Evolutionary conservation across 1,140 invertebrate species (phyloP), one percentile per base, ranked within the genome.

Genomic region (Aphidius ervi): DNA sequence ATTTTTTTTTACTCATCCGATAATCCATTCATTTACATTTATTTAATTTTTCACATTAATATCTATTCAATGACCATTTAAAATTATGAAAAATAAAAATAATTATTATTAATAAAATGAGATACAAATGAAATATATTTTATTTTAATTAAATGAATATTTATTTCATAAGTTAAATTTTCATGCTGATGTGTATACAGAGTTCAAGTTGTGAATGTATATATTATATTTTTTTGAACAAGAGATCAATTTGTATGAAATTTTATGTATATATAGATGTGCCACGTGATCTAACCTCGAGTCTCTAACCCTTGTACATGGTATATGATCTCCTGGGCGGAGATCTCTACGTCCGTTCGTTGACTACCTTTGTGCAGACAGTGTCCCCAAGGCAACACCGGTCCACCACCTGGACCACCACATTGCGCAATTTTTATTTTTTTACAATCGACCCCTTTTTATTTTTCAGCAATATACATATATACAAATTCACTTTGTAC

Each of bases 281-380:
- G 68, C 66, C 70, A 70, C 72, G 70, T 73, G 70, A 62, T 66
- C 65, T 70, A 74, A 74, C 73, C 71, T 70, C 73, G 23, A 31
- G 23, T 31, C 2, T 31, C 23, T 31, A 31, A 31, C 23, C 23
- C 23, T 31, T 31, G 23, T 74, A 65, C 63, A 63, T 69, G 72
- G 68, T 63, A 74, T 68, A 68, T 65, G 73, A 74, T 74, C 62
- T 65, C 53, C 53, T 70, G 71, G 73, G 73, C 73, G 73, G 71
- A 64, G 71, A 23, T 39, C 61, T 59, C 67, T 56, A 50, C 62
- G 59, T 64, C 63, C 66, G 70, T 72, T 73, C 61, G 59, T 63
- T 66, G 62, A 61, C 48, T 59, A 70, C 62, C 69, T 68, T 71
- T 70, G 68, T 69, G 46, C 57, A 42, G 43, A 55, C 31, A 37